Percentiles rank a stretch among this genome's conserved stretches.
Evolutionary conservation across 2,797 vertebrate species (phyloP).

Genomic region (Otolemur crassicaudatus): DNA sequence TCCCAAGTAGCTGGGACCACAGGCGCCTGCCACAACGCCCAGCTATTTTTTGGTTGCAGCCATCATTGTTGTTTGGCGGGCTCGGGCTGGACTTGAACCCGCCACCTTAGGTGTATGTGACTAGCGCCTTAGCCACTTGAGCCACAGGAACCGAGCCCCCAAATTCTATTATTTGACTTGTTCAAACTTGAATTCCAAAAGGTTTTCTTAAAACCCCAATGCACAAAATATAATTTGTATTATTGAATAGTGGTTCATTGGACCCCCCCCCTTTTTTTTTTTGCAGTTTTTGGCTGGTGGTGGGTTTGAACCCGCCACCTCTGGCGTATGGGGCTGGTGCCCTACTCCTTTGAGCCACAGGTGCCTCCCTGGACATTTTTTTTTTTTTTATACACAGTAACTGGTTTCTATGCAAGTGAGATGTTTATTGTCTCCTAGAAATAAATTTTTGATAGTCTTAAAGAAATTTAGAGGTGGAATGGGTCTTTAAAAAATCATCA

Average conservation of each 20-base stretch:
- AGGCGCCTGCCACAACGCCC: too few relatives aligned
- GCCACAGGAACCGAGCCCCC: not conserved
- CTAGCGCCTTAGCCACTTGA: too few relatives aligned
- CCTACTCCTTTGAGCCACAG: too few relatives aligned
- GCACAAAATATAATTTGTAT: not conserved
- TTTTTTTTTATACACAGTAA: not conserved
- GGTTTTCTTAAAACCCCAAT: constrained; percentile 22
- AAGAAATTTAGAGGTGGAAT: not conserved
- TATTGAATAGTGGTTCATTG: not conserved
- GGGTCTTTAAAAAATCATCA: constrained; percentile 26
- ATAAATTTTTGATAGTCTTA: not conserved
- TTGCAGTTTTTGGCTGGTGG: too few relatives aligned
- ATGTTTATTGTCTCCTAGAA: not conserved
- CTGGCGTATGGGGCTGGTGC: too few relatives aligned
- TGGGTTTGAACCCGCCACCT: too few relatives aligned
- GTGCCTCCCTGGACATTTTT: not conserved
- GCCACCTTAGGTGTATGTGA: too few relatives aligned
- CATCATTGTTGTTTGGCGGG: too few relatives aligned
- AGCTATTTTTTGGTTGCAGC: too few relatives aligned
- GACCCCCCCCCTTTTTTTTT: too few relatives aligned
- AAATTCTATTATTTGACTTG: not conserved
- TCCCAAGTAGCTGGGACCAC: too few relatives aligned
- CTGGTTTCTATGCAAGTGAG: not conserved
- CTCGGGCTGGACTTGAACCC: too few relatives aligned
- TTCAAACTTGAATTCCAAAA: constrained; percentile 43